A percentile compares a stretch with the other conserved stretches of the same genome.
These are phyloP conservation scores for Brachionichthys hirsutus DNA, from an alignment of 2,113 vertebrate genomes.

Conservation along the genomic window DNA sequence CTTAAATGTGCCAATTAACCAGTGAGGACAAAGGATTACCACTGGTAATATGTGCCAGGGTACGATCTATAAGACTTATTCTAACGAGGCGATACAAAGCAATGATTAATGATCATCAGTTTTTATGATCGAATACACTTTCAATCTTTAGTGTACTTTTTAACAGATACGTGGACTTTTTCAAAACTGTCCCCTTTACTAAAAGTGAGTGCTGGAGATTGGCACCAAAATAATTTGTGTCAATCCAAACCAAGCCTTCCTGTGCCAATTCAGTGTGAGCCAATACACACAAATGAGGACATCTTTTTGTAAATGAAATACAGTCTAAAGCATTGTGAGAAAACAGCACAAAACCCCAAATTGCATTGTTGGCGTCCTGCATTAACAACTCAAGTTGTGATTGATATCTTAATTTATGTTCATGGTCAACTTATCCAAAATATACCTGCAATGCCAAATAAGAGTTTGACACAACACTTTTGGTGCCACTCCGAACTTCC, in stretches of 20 bases:
- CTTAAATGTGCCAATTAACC: conserved; percentile 74
- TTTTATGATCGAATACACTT: conserved; percentile 18
- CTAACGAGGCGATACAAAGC: conserved; percentile 40
- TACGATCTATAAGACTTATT: conserved; percentile 49
- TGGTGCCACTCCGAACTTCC: conserved; percentile 31
- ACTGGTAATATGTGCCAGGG: conserved; percentile 48
- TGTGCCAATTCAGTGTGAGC: not conserved
- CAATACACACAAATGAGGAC: conserved; percentile 4
- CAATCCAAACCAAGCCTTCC: conserved; percentile 9
- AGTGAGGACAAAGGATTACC: conserved; percentile 47
- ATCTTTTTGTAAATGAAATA: too few species aligned
- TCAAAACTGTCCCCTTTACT: conserved; percentile 3
- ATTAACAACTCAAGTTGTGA: conserved; percentile 33
- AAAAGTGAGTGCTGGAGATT: conserved; percentile 32
- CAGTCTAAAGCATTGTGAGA: conserved; percentile 12
- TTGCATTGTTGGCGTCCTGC: conserved; percentile 11
- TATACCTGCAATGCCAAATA: too few species aligned
- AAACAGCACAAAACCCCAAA: conserved; percentile 19
- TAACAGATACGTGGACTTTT: conserved; percentile 24
- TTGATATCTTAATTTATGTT: conserved; percentile 1
- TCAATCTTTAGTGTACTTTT: conserved; percentile 23
- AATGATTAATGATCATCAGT: conserved; percentile 1
- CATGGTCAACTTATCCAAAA: too few species aligned
- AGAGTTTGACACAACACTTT: not conserved
- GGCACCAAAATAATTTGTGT: conserved; percentile 46